A percentile compares a stretch with the other conserved stretches of the same genome.
phyloP scores from a whole-genome alignment of 2,888 invertebrate genomes.

The Morpho deidamia region DNA sequence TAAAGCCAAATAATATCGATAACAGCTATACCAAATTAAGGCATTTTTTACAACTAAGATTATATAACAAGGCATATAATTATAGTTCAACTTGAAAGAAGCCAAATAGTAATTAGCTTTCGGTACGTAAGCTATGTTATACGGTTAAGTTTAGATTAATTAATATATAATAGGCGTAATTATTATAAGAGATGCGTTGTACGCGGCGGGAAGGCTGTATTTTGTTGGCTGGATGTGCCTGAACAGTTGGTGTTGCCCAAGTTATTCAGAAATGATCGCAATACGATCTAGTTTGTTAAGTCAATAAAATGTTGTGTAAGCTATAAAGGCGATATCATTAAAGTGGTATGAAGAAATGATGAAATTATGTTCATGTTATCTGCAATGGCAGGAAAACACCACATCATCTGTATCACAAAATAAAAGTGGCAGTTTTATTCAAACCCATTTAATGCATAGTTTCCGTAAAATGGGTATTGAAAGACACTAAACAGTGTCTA shows the following conservation, averaged over 20 bases:
- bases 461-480: no score
- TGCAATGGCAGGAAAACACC: no score
- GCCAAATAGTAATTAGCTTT: slow-evolving; percentile 74
- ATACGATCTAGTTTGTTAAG: no score
- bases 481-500: no score
- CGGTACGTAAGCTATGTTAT: slow-evolving; percentile 42
- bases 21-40: slow-evolving; percentile 69
- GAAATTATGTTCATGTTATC: no score
- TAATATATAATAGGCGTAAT: slow-evolving; percentile 30
- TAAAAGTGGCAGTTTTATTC: no score
- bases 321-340: no score
- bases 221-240: slow-evolving; percentile 65
- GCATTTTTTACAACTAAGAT: slow-evolving; percentile 55
- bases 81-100: slow-evolving; percentile 77
- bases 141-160: slow-evolving; percentile 34
- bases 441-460: no score
- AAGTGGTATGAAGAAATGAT: no score
- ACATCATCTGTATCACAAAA: no score
- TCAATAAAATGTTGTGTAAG: no score
- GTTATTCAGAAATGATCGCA: neutral
- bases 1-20: slow-evolving; percentile 42
- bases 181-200: slow-evolving; percentile 32
- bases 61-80: slow-evolving; percentile 65
- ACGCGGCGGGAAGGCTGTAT: slow-evolving; percentile 48
- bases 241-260: slow-evolving; percentile 17